Conservation (phyloP, 1,140 invertebrate species). For the Ditylenchus dipsaci region DNA sequence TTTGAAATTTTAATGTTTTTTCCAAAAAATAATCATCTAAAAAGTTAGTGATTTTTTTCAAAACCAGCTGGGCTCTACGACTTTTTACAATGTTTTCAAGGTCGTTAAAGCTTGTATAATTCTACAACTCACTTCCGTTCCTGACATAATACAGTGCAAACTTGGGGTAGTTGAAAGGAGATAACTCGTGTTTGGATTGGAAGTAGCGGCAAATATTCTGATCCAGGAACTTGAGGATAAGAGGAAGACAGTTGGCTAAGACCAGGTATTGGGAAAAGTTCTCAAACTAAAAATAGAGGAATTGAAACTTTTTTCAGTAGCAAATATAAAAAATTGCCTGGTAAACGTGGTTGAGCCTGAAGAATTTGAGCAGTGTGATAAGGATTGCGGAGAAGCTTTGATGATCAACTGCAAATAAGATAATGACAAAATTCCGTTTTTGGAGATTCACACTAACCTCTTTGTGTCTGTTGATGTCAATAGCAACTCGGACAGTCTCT, state of each 20-base stretch:
- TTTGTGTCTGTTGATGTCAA: slow-evolving; percentile 96
- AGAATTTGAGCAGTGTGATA: slow-evolving; percentile 87
- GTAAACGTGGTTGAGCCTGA: slow-evolving; percentile 98
- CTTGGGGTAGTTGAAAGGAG: slow-evolving; percentile 50
- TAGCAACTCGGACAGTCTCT: slow-evolving; percentile 91
- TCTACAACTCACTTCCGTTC: slow-evolving; percentile 37
- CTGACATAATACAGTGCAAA: slow-evolving; percentile 45
- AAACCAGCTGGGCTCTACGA: too few species aligned
- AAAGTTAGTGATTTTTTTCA: too few species aligned
- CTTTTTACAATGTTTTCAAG: too few species aligned
- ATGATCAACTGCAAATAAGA: slow-evolving; percentile 81
- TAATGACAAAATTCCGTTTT: neutral
- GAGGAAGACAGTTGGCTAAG: slow-evolving; percentile 96
- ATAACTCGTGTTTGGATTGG: slow-evolving; percentile 79
- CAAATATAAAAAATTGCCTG: slow-evolving; percentile 47
- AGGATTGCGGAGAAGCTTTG: slow-evolving; percentile 89
- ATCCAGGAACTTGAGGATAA: slow-evolving; percentile 98
- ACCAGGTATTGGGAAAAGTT: slow-evolving; percentile 98
- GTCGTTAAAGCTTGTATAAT: too few species aligned
- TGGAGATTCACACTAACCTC: slow-evolving; percentile 68
- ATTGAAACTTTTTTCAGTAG: too few species aligned
- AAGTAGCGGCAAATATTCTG: slow-evolving; percentile 95
- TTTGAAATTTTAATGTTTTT: too few species aligned
- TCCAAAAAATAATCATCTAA: too few species aligned
- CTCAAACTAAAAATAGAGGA: slow-evolving; percentile 69